Base-by-base conservation (phyloP, 2,797 vertebrate genomes). In the Epinephelus coioides region DNA sequence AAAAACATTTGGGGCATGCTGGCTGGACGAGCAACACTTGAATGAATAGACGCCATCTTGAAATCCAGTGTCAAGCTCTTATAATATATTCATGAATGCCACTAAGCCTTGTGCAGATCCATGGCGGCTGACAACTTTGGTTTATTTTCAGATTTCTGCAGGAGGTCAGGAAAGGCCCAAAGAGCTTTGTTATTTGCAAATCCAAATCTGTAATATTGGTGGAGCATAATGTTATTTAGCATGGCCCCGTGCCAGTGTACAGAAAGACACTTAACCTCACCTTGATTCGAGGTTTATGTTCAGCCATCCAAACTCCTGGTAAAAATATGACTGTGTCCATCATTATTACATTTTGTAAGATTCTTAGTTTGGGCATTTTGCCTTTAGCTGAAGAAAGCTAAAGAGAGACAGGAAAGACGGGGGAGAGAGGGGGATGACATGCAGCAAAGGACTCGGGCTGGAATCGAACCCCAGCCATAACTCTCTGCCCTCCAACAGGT, bases 81-180 rank as follows among this genome's bases (percentile, higher is more conserved):
- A 10, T 67, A 59, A 60, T 21, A 60, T 59, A 67, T 60, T 59
- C 46, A 50, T 51, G 73, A 67, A 67, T 15, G 30, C 49, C 14
- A 30, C 5, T 46, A 21, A 54, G 25, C 50, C 3, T 18, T 55
- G 18, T 11, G n/a, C 12, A 47, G 72, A 49, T 15, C n/a, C 4
- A 18, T 18, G 10, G 9, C 2, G 14, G 47, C 21, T 19, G 30
- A 54, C 34, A 25, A 23, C 34, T 23, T 30, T 14, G 63, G 13
- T 12, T 44, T 19, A 30, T 68, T 51, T 30, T 51, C 40, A 62
- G 14, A 44, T 15, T 34, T 63, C 8, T 44, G 23, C 18, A 30
- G 18, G 49, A 30, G 25, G 27, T 34, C 6, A 0, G 25, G 23
- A 53, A 30, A 27, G 34, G 21, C 15, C 19, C 13, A 8, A 51